These are phyloP conservation scores for Hyperopisus bebe DNA, from an alignment of 2,113 vertebrate genomes.

Conservation along the genomic window DNA sequence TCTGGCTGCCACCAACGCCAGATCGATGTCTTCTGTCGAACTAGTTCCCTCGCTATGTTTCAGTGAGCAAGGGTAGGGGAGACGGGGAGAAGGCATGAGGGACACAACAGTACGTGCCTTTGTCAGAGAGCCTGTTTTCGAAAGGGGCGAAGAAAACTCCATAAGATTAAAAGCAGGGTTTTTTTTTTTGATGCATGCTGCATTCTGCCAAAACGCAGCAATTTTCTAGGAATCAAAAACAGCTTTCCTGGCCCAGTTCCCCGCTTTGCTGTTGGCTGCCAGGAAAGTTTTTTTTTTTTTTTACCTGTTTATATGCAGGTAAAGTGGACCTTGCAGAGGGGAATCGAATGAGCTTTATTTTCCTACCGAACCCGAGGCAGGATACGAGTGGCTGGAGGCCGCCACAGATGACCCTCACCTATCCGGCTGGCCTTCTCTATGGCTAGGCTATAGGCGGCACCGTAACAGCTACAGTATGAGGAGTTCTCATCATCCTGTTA, in stretches of 20 bases:
- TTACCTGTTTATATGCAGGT: conserved; percentile 60
- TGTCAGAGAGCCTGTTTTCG: conserved; percentile 43
- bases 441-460: conserved; percentile 18
- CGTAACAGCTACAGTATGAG: conserved; percentile 33
- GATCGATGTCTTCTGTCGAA: neutral
- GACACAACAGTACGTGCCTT: conserved; percentile 37
- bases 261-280: conserved; percentile 35
- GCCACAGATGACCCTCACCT: no score
- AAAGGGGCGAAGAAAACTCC: conserved; percentile 29
- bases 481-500: conserved; percentile 33
- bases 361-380: conserved; percentile 49
- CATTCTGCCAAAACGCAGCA: conserved; percentile 49
- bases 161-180: conserved; percentile 51
- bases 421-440: no score
- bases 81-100: neutral
- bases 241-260: conserved; percentile 54
- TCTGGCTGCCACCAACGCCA: neutral
- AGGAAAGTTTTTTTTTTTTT: conserved; percentile 53
- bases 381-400: conserved; percentile 46
- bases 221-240: conserved; percentile 59
- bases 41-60: neutral
- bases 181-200: conserved; percentile 21
- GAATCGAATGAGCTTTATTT: conserved; percentile 60
- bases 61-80: neutral
- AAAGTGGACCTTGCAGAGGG: conserved; percentile 48